These are phyloP conservation scores for Sitta europaea DNA, from an alignment of 2,113 vertebrate genomes.

Conservation along the genomic window DNA sequence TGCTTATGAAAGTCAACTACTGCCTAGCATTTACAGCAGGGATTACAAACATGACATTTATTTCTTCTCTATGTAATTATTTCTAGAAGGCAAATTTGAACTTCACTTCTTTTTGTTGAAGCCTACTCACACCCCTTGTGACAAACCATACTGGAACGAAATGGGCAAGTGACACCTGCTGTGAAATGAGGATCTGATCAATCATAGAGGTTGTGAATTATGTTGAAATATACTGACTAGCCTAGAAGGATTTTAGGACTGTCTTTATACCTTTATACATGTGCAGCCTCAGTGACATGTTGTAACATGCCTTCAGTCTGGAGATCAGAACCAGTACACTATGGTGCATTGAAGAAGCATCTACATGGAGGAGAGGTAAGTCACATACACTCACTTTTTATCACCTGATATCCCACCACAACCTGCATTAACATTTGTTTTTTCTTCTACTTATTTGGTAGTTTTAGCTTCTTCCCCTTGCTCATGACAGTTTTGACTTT, in stretches of 20 bases:
- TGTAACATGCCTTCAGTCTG: background rate
- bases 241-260: background rate
- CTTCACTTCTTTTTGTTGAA: background rate
- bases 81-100: background rate
- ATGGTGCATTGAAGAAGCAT: background rate
- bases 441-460: background rate
- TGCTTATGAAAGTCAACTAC: background rate
- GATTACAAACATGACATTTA: background rate
- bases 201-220: background rate
- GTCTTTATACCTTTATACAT: background rate
- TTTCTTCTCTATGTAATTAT: background rate
- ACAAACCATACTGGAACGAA: background rate
- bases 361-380: background rate
- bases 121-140: background rate
- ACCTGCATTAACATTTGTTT: background rate
- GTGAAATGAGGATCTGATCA: background rate
- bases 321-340: background rate
- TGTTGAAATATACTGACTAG: background rate
- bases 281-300: background rate
- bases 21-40: background rate
- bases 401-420: background rate
- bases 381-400: background rate
- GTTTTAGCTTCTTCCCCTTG: background rate
- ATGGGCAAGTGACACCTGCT: background rate
- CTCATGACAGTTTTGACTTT: background rate